A percentile compares a stretch with the other conserved stretches of the same genome.
phyloP scores from a whole-genome alignment of 2,888 invertebrate species.

The Oligia fasciuncula region DNA sequence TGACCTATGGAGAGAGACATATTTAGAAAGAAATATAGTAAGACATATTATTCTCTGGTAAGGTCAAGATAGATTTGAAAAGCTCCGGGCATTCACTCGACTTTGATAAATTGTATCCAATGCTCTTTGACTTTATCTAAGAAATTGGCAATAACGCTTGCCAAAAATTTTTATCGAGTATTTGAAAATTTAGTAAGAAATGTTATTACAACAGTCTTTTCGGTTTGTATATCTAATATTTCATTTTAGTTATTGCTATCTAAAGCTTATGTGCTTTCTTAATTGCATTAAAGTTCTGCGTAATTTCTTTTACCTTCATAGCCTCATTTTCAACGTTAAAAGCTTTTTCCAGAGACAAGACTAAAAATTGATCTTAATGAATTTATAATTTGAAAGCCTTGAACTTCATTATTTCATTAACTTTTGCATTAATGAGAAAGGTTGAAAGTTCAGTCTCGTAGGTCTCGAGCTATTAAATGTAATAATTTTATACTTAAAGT shows the following conservation, averaged over 20 bases:
- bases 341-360: slow-evolving; percentile 38
- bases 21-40: background rate
- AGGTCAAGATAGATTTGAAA: background rate
- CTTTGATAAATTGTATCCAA: slow-evolving; percentile 7
- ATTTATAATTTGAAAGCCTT: slow-evolving; percentile 48
- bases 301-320: slow-evolving; percentile 17
- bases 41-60: background rate
- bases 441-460: slow-evolving; percentile 48
- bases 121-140: slow-evolving; percentile 11
- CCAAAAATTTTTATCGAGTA: slow-evolving; percentile 7
- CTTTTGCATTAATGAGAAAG: slow-evolving; percentile 39
- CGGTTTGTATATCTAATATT: background rate
- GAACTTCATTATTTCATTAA: slow-evolving; percentile 56
- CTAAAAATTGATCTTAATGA: slow-evolving; percentile 44
- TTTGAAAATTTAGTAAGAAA: slow-evolving; percentile 3
- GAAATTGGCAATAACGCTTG: slow-evolving; percentile 23
- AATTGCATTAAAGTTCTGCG: background rate
- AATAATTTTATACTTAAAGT: slow-evolving; percentile 28
- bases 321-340: slow-evolving; percentile 29
- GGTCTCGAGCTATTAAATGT: slow-evolving; percentile 26
- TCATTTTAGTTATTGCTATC: background rate
- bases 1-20: slow-evolving; percentile 66
- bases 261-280: background rate
- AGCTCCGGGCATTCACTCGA: background rate
- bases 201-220: background rate